Evolutionary conservation across 2,797 vertebrate genomes (phyloP).

Genomic region (Okamejei kenojei): DNA sequence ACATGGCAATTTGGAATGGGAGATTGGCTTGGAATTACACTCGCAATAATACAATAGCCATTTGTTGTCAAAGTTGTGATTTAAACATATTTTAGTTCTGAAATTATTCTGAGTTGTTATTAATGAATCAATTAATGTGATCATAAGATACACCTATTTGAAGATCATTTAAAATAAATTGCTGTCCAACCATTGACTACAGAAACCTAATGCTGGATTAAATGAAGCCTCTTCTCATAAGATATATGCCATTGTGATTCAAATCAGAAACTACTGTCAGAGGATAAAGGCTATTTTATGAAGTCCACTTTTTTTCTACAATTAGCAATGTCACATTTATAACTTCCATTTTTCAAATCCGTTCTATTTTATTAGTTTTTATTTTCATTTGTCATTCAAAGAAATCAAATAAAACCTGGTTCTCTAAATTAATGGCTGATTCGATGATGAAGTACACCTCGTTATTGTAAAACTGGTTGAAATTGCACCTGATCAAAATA

Average conservation of each 20-base stretch:
- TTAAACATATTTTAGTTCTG: not conserved
- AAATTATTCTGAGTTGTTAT: not conserved
- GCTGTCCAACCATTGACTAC: not conserved
- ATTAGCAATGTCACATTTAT: not conserved
- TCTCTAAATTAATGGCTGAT: not conserved
- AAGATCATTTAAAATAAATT: not conserved
- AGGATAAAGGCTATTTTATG: not conserved
- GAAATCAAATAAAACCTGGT: not conserved
- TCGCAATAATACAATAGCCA: no score
- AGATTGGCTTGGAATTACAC: not conserved
- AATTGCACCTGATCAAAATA: not conserved
- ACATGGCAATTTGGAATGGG: not conserved
- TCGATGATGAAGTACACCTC: not conserved
- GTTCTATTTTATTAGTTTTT: not conserved
- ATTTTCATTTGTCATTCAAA: not conserved
- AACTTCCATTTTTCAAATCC: not conserved
- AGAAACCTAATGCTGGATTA: not conserved
- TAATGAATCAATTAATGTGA: not conserved
- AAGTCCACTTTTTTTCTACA: not conserved
- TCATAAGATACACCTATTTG: not conserved
- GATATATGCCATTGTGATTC: not conserved
- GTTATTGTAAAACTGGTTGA: not conserved
- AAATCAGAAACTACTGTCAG: not conserved
- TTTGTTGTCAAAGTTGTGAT: not conserved
- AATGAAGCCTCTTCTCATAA: no score